phyloP scores from a whole-genome alignment of 2,888 invertebrate species.

The Leptothorax acervorum region DNA sequence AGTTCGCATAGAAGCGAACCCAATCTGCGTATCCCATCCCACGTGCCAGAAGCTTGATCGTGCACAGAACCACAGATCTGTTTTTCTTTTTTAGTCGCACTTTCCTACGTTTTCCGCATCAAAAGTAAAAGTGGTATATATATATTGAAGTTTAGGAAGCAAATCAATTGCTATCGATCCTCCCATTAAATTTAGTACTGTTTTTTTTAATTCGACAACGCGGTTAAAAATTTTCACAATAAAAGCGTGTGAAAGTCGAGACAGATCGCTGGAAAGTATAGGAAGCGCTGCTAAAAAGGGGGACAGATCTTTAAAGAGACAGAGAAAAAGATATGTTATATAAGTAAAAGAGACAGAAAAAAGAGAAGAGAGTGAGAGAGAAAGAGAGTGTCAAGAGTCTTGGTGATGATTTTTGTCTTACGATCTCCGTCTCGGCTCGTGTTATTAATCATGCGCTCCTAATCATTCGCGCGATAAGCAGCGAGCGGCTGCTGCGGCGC shows the following conservation, averaged over 20 bases:
- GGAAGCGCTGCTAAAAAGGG: slow-evolving; percentile 23
- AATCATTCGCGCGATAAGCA: slow-evolving; percentile 66
- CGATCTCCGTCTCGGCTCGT: slow-evolving; percentile 61
- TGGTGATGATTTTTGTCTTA: slow-evolving; percentile 62
- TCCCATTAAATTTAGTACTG: not conserved
- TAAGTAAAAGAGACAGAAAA: slow-evolving; percentile 28
- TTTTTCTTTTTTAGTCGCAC: slow-evolving; percentile 37
- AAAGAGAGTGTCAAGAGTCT: slow-evolving; percentile 42
- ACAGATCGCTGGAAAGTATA: slow-evolving; percentile 20
- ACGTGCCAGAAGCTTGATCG: slow-evolving; percentile 50
- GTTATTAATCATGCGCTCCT: slow-evolving; percentile 61
- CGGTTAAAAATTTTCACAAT: not conserved
- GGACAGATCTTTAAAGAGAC: slow-evolving; percentile 22
- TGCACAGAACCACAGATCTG: slow-evolving; percentile 43
- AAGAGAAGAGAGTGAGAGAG: slow-evolving; percentile 25
- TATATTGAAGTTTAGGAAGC: not conserved
- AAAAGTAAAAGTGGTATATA: not conserved
- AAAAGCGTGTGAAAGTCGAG: not conserved
- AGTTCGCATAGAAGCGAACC: slow-evolving; percentile 15
- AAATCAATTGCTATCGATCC: not conserved
- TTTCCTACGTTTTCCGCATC: slow-evolving; percentile 17
- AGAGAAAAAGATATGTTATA: slow-evolving; percentile 25
- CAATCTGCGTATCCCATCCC: slow-evolving; percentile 6
- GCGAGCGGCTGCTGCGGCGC: slow-evolving; percentile 62
- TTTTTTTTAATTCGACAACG: not conserved